Conservation (phyloP, 2,797 vertebrate genomes). For the Thalassophryne amazonica region DNA sequence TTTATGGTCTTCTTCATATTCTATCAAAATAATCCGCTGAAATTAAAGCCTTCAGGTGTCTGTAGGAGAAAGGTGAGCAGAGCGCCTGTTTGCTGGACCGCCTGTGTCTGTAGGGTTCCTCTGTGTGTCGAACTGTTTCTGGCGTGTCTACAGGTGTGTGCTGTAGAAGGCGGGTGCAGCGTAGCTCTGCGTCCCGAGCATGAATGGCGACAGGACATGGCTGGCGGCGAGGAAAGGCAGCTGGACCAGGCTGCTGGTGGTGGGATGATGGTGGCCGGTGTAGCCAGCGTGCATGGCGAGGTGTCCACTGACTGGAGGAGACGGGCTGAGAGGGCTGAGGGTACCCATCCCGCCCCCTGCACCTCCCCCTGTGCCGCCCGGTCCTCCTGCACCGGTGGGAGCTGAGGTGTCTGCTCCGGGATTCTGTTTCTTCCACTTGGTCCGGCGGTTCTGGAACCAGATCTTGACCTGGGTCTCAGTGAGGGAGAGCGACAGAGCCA, state of each 20-base stretch:
- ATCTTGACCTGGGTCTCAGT: conserved; percentile 96
- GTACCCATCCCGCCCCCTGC: conserved; percentile 75
- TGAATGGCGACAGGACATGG: conserved; percentile 95
- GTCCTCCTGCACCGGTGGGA: conserved; percentile 75
- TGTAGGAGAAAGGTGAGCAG: conserved; percentile 52
- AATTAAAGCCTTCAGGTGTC: conserved; percentile 55
- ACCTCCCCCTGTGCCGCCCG: conserved; percentile 53
- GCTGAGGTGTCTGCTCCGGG: conserved; percentile 93
- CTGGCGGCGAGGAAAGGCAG: conserved; percentile 91
- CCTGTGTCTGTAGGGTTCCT: neutral
- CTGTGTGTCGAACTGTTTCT: neutral
- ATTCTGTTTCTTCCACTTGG: conserved; percentile 98
- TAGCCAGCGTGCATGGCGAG: conserved; percentile 90
- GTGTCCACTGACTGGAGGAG: conserved; percentile 87
- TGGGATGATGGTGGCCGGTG: conserved; percentile 76
- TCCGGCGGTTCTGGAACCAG: conserved; percentile 94
- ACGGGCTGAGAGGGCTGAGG: conserved; percentile 90
- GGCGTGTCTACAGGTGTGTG: conserved; percentile 86
- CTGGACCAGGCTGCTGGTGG: conserved; percentile 88
- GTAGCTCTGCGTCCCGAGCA: conserved; percentile 93
- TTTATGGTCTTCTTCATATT: conserved; percentile 66
- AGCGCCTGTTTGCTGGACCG: conserved; percentile 22
- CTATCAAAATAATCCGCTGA: conserved; percentile 71
- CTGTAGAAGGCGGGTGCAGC: conserved; percentile 93
- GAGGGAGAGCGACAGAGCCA: conserved; percentile 90